Percentiles rank a stretch among this genome's conserved stretches.
Evolutionary conservation across 2,888 invertebrate genomes (phyloP).

Genomic region (Spisula solida): DNA sequence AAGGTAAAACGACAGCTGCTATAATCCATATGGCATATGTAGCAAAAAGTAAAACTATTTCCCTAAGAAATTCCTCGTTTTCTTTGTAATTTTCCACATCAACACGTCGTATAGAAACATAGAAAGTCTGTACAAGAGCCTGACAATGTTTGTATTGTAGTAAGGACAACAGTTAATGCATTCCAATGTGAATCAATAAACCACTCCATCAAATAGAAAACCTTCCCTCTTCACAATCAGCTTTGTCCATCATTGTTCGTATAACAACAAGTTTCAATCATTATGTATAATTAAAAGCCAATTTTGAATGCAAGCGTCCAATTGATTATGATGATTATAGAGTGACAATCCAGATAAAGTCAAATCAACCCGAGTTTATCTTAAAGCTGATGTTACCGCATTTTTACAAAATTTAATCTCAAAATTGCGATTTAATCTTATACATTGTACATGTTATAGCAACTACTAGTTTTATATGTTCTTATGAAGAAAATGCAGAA

Average conservation of each 20-base stretch:
- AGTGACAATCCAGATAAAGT: background rate
- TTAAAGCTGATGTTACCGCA: background rate
- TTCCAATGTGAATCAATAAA: background rate
- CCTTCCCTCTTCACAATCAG: background rate
- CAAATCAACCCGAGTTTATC: background rate
- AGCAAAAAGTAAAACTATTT: too few species aligned
- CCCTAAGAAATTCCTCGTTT: too few species aligned
- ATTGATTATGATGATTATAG: background rate
- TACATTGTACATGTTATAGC: too few species aligned
- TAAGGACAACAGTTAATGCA: background rate
- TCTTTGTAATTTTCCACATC: too few species aligned
- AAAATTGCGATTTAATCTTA: too few species aligned
- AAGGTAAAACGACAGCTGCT: too few species aligned
- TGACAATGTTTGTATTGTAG: background rate
- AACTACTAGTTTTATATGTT: too few species aligned
- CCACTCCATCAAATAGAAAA: background rate
- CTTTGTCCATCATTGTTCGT: slow-evolving; percentile 6
- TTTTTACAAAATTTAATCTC: too few species aligned
- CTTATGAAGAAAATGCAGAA: too few species aligned
- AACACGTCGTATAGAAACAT: too few species aligned
- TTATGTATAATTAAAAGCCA: slow-evolving; percentile 17
- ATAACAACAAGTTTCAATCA: background rate
- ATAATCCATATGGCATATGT: too few species aligned
- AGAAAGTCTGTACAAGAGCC: too few species aligned
- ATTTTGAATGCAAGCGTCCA: slow-evolving; percentile 9